Percentiles rank a stretch among this genome's conserved stretches.
Evolutionary conservation across 2,113 vertebrate species (phyloP).

Genomic region (Micromys minutus): DNA sequence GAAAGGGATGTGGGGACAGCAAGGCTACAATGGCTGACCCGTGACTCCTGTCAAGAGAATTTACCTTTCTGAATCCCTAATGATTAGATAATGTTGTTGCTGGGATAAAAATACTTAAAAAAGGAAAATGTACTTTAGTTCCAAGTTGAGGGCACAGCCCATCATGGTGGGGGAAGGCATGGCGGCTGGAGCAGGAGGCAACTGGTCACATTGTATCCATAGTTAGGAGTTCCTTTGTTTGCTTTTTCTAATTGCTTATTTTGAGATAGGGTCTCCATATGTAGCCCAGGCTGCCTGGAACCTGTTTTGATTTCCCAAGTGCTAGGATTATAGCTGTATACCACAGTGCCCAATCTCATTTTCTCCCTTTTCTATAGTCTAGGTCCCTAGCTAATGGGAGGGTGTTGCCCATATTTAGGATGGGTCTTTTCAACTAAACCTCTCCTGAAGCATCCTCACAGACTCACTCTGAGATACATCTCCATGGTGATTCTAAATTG

Average conservation of each 20-base stretch:
- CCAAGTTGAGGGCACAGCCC: not conserved
- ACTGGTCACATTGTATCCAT: not conserved
- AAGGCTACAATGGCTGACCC: fast-evolving
- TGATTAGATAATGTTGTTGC: not conserved
- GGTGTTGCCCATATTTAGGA: not conserved
- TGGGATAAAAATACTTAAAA: not conserved
- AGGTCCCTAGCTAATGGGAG: not conserved
- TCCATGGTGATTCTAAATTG: not conserved
- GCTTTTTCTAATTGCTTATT: not conserved
- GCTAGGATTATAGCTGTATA: not conserved
- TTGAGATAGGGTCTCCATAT: not conserved
- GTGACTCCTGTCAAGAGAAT: fast-evolving
- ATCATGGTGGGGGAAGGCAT: not conserved
- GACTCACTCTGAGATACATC: not conserved
- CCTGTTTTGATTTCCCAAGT: not conserved
- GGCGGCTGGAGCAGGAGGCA: no score
- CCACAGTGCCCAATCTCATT: not conserved
- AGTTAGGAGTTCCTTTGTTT: not conserved
- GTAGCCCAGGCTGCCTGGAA: not conserved
- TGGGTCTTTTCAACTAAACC: not conserved
- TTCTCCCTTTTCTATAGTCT: not conserved
- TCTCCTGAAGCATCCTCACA: not conserved
- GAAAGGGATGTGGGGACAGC: not conserved
- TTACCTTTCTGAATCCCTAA: not conserved
- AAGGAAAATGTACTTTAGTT: not conserved